Evolutionary conservation across 2,888 invertebrate genomes (phyloP).

Genomic region (Plebejus anna): DNA sequence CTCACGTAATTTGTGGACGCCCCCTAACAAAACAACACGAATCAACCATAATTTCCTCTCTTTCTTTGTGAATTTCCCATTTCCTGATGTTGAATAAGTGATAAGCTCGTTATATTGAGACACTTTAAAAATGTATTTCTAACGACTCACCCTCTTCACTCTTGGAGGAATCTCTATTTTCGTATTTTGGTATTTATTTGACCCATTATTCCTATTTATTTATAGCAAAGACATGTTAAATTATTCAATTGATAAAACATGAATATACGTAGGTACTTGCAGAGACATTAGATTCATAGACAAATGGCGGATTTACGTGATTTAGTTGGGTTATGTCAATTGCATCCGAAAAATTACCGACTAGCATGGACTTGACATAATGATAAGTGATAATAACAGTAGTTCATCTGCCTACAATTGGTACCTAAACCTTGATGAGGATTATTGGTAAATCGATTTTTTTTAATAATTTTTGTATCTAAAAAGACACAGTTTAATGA

Average conservation of each 20-base stretch:
- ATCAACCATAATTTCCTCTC: slow-evolving; percentile 47
- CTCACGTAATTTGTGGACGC: no score
- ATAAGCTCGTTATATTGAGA: slow-evolving; percentile 53
- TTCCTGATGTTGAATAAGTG: slow-evolving; percentile 68
- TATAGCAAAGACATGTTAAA: background rate
- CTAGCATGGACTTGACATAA: no score
- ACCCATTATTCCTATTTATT: background rate
- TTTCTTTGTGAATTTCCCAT: slow-evolving; percentile 63
- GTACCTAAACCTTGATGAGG: no score
- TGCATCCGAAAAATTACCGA: no score
- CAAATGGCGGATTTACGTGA: background rate
- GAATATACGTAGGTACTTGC: background rate
- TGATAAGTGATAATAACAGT: no score
- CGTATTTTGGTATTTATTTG: background rate
- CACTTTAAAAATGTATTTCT: slow-evolving; percentile 59
- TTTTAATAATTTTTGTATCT: no score
- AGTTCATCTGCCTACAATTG: no score
- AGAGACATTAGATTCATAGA: no score
- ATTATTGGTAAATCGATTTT: no score
- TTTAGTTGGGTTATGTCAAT: background rate
- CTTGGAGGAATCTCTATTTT: background rate
- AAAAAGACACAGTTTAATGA: background rate
- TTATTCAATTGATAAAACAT: background rate
- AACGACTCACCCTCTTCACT: slow-evolving; percentile 42
- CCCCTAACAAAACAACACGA: slow-evolving; percentile 32